Evolutionary conservation across 2,888 invertebrate species (phyloP), one percentile per base, ranked within the genome.

Genomic region (Harpagoxenus sublaevis): DNA sequence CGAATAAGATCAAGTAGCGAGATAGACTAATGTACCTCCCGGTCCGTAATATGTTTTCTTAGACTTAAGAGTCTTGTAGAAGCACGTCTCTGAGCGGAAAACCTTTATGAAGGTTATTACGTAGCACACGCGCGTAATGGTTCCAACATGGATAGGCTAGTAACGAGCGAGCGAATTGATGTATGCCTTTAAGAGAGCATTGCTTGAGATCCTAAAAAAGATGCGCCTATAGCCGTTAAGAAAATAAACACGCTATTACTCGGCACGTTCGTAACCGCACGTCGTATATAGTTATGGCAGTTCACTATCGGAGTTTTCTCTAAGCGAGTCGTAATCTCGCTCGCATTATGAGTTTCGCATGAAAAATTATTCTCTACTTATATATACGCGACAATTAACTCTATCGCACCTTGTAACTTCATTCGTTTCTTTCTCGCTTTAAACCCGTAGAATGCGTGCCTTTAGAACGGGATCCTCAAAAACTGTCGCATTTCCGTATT

Each of bases 181-280:
- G 71, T 71, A 57, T 68, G 42, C 79, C 57, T 79, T 79, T 60
- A 71, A 57, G 60, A 39, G 71, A 12, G 48, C 70, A 62, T 62
- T 60, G 57, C 60, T 81, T 39, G 55, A 48, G 66, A 39, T 23
- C 70, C 4, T 48, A 15, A 60, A 81, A 79, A 78, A 71, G 60
- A 81, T 81, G 79, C 35, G 42, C 45, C 35, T 35, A 15, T 35
- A 45, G 45, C 23, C 63, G 48, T 77, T 77, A 53, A 15, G 70
- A 71, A 71, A 81, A 81, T 81, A 81, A 81, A 71, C 71, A 81
- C 60, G 23, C 60, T 60, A 53, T 81, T 81, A 71, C 57, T 53
- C 68, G 79, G 55, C 70, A 6, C 66, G 68, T 68, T 51, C 68
- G 31, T 79, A 79, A 79, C 23, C 57, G 45, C 57, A 48, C 70